Conservation (phyloP, 2,888 invertebrate species). For the Sinhomidia bicolor region DNA sequence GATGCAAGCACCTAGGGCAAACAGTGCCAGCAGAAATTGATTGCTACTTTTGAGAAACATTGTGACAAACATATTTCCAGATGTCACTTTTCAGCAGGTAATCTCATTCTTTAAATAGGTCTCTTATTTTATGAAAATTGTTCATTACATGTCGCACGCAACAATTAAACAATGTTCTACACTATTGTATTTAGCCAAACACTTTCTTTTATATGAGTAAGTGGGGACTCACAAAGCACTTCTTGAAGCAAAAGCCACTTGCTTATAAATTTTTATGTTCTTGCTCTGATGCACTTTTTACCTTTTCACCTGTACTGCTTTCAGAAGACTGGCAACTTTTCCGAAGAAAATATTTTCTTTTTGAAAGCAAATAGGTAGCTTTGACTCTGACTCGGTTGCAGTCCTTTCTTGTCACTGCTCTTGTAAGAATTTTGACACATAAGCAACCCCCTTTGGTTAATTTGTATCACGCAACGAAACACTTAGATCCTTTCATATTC, state of each 20-base stretch:
- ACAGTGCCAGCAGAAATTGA: background rate
- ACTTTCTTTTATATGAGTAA: too few relatives aligned
- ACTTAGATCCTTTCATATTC: too few relatives aligned
- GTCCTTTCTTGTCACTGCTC: background rate
- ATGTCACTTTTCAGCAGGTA: background rate
- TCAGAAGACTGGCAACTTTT: background rate
- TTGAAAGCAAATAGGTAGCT: background rate
- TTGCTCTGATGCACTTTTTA: background rate
- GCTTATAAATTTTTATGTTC: too few relatives aligned
- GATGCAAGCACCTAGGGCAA: background rate
- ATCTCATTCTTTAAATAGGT: background rate
- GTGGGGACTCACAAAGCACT: too few relatives aligned
- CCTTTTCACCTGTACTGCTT: background rate
- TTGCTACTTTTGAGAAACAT: background rate
- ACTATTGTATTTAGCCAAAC: too few relatives aligned
- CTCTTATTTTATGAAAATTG: background rate
- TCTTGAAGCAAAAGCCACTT: too few relatives aligned
- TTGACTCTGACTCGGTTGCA: background rate
- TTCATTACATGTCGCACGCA: background rate
- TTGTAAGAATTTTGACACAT: background rate
- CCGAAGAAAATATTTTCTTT: background rate
- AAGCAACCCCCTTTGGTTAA: background rate
- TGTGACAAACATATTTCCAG: background rate
- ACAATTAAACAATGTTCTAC: too few relatives aligned
- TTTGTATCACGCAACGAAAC: conserved; percentile 63